Base-by-base conservation (phyloP, 2,797 vertebrate genomes). In the Staurois parvus region DNA sequence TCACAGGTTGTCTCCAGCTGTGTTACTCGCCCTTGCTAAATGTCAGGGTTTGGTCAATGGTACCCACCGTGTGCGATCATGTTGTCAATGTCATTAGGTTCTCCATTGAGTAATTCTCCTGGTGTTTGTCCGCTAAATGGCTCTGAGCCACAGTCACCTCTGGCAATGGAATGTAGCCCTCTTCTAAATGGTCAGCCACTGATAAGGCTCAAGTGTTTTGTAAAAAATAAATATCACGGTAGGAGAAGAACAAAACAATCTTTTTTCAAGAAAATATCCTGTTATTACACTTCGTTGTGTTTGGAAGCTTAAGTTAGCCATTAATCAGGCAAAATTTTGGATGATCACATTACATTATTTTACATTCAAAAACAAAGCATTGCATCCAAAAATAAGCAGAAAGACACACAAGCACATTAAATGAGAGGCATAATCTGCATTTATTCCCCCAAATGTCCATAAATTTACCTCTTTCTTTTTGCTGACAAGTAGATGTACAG, bases 1-100 rank as follows among this genome's bases (percentile, higher is more conserved):
- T 85, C 79, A 75, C 81, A 89, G 85, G 82, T 68, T 72, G 72
- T 79, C 19, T 72, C 88, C 89, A 79, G 66, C 84, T 87, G 85
- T 88, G 84, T 45, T 52, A 56, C 26, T 88, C 84, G 89, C 78
- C 81, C 76, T 72, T 85, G 85, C 85, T 69, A 86, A 87, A 84
- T 85, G 87, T 84, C 81, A 81, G 42, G 59, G 52, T 86, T 72
- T 84, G 48, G 73, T 78, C 79, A 88, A 73, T 75, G 70, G 56
- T 42, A 72, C 73, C 66, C 76, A 85, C 56, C 56, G 52, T 84
- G 83, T 81, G 40, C 69, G 72, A 34, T 85, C 79, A 45, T 87
- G 73, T 76, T 81, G 34, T 59, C 83, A 29, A 32, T 64, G 79
- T 82, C 52, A 76, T 67, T 40, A 75, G 67, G 83, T 85, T 82